Evolutionary conservation across 2,888 invertebrate species (phyloP), one percentile per base, ranked within the genome.

Genomic region (Drosophila setosimentum): DNA sequence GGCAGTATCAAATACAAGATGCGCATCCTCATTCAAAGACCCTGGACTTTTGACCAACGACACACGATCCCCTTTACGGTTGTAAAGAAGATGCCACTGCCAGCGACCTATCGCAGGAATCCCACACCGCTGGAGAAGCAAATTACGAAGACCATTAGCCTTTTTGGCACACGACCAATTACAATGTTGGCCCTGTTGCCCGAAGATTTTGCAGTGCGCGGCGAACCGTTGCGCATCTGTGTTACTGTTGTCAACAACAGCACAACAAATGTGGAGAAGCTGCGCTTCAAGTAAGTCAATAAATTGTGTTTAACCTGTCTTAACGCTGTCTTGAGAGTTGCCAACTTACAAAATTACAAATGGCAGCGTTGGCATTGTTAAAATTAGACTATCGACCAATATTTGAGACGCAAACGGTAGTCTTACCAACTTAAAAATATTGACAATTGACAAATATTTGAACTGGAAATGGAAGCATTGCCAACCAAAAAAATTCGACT

Each of bases 1-100:
- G 93, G 93, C 53, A 92, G 92, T 50, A 93, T 93, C 32, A 93
- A 93, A 78, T 93, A 93, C 72, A 93, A 93, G 76, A 86, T 93
- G 62, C 92, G 92, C 30, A 80, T 93, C 48, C 84, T 92, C 13
- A 92, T 93, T 30, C 93, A 93, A 76, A 87, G 91, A n/a, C 91
- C 93, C 27, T 93, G 93, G 93, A 91, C 91, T 11, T 93, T 93
- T 50, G 92, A 93, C 58, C 93, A 93, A 62, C 92, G 92, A 32
- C 92, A 93, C 69, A 89, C 85, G 16, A 91, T 93, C 60, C 92
- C 92, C 3, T 82, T 93, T 64, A 92, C 91, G 6, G 83, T 93
- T 64, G 87, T 93, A 13, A 92, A 92, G 71, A 83, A 89, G 24
- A 90, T 91, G 80, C 80, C 92, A 8, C 68, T 92, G 66, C 91